phyloP scores from a whole-genome alignment of 2,113 vertebrate genomes.

The Phalacrocorax pelagicus region DNA sequence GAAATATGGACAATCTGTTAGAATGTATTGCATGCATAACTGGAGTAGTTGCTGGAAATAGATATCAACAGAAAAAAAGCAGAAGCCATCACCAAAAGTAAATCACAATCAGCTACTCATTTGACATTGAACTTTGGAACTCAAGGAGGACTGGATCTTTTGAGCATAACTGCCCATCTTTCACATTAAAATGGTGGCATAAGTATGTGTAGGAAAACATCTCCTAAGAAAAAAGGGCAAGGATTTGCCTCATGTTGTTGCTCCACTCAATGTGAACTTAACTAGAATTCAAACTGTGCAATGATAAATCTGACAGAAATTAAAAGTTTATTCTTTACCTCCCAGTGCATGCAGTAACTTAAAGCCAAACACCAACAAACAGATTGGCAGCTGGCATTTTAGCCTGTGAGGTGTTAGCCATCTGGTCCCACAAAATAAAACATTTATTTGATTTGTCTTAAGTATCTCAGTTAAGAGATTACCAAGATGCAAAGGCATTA shows the following conservation, averaged over 20 bases:
- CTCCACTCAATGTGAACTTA: background rate
- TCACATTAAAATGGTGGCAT: background rate
- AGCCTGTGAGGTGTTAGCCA: constrained; percentile 33
- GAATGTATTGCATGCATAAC: background rate
- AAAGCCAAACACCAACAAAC: constrained; percentile 44
- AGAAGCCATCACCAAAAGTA: background rate
- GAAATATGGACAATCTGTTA: background rate
- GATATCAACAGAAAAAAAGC: background rate
- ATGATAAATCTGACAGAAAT: constrained; percentile 30
- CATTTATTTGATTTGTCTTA: constrained; percentile 49
- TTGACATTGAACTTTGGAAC: background rate
- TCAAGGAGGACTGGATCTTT: background rate
- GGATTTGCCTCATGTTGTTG: background rate
- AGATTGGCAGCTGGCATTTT: constrained; percentile 54
- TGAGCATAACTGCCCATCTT: background rate
- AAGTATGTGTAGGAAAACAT: background rate
- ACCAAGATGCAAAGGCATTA: background rate
- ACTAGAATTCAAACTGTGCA: background rate
- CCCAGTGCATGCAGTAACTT: background rate
- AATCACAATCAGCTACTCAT: background rate
- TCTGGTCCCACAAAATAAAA: constrained; percentile 54
- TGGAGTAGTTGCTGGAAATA: background rate
- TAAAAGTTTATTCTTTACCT: constrained; percentile 38
- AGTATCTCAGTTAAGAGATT: background rate
- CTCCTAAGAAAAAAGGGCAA: background rate